These are phyloP conservation scores for Cantharis lateralis DNA, from an alignment of 2,888 invertebrate species.

Conservation along the genomic window DNA sequence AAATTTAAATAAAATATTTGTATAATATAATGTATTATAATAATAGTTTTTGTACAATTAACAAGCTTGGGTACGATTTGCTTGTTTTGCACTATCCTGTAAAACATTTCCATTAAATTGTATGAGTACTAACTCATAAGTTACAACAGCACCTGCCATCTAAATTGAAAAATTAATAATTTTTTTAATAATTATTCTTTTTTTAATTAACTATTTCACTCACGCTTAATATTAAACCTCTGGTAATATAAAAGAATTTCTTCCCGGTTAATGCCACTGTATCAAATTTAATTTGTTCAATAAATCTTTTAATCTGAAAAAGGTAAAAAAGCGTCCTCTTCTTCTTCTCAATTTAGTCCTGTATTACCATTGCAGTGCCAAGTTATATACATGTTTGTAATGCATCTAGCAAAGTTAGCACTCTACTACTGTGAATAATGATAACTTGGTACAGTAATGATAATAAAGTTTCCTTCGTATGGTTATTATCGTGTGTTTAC, in stretches of 20 bases:
- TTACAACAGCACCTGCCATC: conserved; percentile 46
- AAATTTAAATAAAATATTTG: too few relatives aligned
- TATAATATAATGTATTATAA: background rate
- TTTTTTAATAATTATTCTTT: background rate
- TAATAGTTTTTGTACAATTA: background rate
- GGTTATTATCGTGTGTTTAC: conserved; percentile 50
- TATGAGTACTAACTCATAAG: conserved; percentile 47
- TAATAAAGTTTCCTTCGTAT: conserved; percentile 11
- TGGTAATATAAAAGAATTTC: conserved; percentile 49
- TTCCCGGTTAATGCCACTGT: conserved; percentile 50
- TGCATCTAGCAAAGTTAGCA: too few relatives aligned
- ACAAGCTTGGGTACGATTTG: background rate
- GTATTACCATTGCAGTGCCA: too few relatives aligned
- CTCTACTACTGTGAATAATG: too few relatives aligned
- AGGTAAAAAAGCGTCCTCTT: conserved; percentile 29
- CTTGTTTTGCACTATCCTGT: background rate
- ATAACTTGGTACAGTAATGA: too few relatives aligned
- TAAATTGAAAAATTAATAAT: background rate
- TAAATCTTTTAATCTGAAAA: conserved; percentile 47
- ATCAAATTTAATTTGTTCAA: conserved; percentile 49
- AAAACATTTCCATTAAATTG: conserved; percentile 38
- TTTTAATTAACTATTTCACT: conserved; percentile 12
- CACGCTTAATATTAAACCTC: conserved; percentile 50
- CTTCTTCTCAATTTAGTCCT: too few relatives aligned
- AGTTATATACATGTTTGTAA: too few relatives aligned